Base-by-base conservation (phyloP, 2,113 vertebrate species). In the Eretmochelys imbricata region DNA sequence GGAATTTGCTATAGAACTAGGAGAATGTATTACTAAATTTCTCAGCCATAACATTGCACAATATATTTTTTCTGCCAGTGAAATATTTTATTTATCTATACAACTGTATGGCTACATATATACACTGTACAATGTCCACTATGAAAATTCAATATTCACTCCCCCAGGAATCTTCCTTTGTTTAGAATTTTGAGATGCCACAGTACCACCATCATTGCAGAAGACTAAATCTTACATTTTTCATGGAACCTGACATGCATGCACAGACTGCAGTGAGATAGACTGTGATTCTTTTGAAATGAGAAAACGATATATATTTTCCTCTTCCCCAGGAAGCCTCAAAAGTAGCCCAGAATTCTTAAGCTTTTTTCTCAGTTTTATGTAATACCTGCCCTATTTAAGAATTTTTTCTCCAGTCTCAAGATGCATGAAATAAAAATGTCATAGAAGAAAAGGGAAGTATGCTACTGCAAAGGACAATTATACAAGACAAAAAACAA, bases 371-470 rank as follows among this genome's bases (percentile, higher is more conserved):
- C 42, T 88, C 24, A n/a, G 69, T 22, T 72, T 72, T 38, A 72
- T 72, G n/a, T 72, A 38, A 72, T 20, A 31, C 69, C 10, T 72
- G 69, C n/a, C 20, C 16, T 72, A 38, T 62, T 31, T 62, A 62
- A 62, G 59, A 62, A 29, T n/a, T 69, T 10, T 92, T 90, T 72
- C 46, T 95, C 94, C 25, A 84, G 29, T 53, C 35, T 1, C 88
- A 38, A 93, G 78, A 89, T 25, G 10, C n/a, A 85, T 19, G 81
- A 93, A 94, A 89, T 7, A n/a, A 95, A 92, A 72, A 72, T 38
- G 35, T 69, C 24, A 62, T 86, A 3, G 50, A 95, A 92, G 91
- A 91, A 92, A 62, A 91, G 14, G 20, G 59, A 75, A 84, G 42
- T 49, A 76, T 27, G 62, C 5, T 50, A 57, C 25, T 89, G 65